These are phyloP conservation scores for Erebia palarica DNA, from an alignment of 2,888 invertebrate species.

Conservation along the genomic window DNA sequence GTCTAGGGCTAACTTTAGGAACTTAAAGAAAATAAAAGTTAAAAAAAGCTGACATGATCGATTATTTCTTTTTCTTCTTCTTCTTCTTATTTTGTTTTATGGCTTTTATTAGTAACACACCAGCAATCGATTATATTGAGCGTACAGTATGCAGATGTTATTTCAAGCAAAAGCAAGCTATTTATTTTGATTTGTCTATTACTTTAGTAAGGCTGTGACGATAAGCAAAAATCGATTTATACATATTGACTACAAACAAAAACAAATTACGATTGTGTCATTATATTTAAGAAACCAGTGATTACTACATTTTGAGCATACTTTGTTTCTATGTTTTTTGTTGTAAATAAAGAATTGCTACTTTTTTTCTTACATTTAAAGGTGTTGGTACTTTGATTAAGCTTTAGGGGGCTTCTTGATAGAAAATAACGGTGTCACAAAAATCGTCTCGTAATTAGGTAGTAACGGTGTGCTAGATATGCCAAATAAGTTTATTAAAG, in stretches of 20 bases:
- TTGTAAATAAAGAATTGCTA: neutral
- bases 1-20: too few species aligned
- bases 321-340: too few species aligned
- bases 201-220: neutral
- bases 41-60: too few species aligned
- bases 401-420: constrained; percentile 20
- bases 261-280: neutral
- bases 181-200: too few species aligned
- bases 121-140: neutral
- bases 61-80: too few species aligned
- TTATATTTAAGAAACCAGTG: neutral
- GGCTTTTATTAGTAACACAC: too few species aligned
- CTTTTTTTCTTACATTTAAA: constrained; percentile 22
- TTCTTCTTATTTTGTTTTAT: too few species aligned
- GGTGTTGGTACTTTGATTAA: constrained; percentile 33
- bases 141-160: neutral
- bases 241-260: neutral
- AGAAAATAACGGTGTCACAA: constrained; percentile 7
- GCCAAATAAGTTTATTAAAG: constrained; percentile 61
- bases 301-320: too few species aligned
- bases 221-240: neutral
- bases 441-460: constrained; percentile 41
- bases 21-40: too few species aligned
- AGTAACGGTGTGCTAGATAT: constrained; percentile 68
- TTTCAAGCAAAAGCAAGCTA: neutral